Evolutionary conservation across 2,888 invertebrate genomes (phyloP), one percentile per base, ranked within the genome.

Genomic region (Branchellion lobata): DNA sequence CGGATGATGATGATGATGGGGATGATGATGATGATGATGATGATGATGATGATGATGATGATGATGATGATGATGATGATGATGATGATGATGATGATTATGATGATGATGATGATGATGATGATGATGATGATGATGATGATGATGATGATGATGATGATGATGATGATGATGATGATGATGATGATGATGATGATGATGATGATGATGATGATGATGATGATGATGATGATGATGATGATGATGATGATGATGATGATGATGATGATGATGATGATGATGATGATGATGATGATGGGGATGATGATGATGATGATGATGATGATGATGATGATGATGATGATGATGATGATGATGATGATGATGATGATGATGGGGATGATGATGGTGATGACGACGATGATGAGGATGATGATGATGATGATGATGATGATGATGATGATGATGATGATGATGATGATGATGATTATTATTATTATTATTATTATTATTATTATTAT

Each of bases 91-190:
- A 11, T 68, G 68, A n/a, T n/a, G n/a, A n/a, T n/a, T n/a, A n/a
- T n/a, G n/a, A n/a, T n/a, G n/a, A n/a, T n/a, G n/a, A n/a, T 14
- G 33, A 71, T n/a, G 29, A 31, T 71, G 27, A n/a, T 33, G 18
- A 71, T 33, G 33, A 71, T 33, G 33, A 71, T 71, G 71, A 71
- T 71, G 34, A 71, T 14, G 29, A 71, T 29, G 71, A 71, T 24
- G 1, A 71, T 29, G 71, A 29, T 29, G 31, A 71, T 71, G 71
- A 71, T 69, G 27, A 31, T 31, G 69, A 69, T 69, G 2, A 69
- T 69, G 69, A 69, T 69, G 33, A 69, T 69, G 33, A 69, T 5
- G 29, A n/a, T 71, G 34, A 71, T 33, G 5, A 14, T 71, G 71
- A 33, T 29, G 34, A 21, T 71, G 29, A 31, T 71, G 1, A 1